These are phyloP conservation scores for Steinernema scapterisci DNA, from an alignment of 2,888 invertebrate species.

Conservation along the genomic window DNA sequence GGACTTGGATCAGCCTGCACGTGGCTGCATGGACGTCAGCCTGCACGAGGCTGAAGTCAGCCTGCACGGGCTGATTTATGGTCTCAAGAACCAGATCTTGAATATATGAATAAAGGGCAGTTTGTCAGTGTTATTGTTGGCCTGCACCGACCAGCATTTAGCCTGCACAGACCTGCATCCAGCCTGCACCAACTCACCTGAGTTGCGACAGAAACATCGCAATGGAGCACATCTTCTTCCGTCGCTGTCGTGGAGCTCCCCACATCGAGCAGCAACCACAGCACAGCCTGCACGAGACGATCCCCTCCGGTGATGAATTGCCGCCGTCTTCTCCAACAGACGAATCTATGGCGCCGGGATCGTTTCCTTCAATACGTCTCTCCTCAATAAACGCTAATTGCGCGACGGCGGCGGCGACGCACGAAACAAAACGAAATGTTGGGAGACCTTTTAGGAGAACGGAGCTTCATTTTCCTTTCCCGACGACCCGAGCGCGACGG, in stretches of 20 bases:
- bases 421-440: background rate
- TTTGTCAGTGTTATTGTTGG: too few species aligned
- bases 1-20: too few species aligned
- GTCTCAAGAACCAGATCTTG: too few species aligned
- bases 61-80: too few species aligned
- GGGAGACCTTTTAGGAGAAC: background rate
- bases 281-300: background rate
- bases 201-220: conserved; percentile 23
- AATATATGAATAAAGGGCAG: too few species aligned
- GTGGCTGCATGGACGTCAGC: too few species aligned
- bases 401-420: background rate
- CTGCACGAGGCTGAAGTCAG: too few species aligned
- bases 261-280: conserved; percentile 8
- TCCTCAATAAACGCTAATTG: conserved; percentile 23
- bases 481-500: too few species aligned
- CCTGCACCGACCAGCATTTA: too few species aligned
- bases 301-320: background rate
- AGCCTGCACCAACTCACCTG: conserved; percentile 7
- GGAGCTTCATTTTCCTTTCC: too few species aligned
- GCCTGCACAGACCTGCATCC: too few species aligned
- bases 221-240: conserved; percentile 7
- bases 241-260: background rate
- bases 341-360: background rate
- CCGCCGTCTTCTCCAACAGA: too few species aligned
- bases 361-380: background rate